A percentile compares a stretch with the other conserved stretches of the same genome.
These are phyloP conservation scores for Ophonus ardosiacus DNA, from an alignment of 2,888 invertebrate genomes.

Conservation along the genomic window DNA sequence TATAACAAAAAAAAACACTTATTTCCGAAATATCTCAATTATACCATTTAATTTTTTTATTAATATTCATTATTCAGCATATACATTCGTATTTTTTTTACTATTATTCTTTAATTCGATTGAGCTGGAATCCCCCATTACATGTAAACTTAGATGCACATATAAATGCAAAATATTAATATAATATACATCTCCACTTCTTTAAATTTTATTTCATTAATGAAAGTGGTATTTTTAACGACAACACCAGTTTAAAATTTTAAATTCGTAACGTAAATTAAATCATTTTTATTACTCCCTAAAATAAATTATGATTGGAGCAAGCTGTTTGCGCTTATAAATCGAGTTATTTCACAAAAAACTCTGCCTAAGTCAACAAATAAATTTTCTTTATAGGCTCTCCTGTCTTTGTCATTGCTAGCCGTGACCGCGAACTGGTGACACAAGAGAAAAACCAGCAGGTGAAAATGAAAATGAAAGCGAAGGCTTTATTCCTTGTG, in stretches of 20 bases:
- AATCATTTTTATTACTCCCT: neutral
- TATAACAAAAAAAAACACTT: no score
- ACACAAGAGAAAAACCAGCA: conserved; percentile 5
- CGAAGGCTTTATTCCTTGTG: neutral
- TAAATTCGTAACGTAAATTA: neutral
- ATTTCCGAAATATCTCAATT: no score
- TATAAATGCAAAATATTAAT: no score
- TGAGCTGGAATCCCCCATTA: no score
- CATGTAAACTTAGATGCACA: no score
- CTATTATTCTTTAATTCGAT: no score
- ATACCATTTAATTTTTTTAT: no score
- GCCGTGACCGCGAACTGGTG: neutral
- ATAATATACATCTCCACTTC: no score
- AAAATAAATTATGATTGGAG: neutral
- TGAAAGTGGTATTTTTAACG: no score
- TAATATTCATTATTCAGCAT: no score
- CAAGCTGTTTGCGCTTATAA: neutral
- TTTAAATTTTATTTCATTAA: no score
- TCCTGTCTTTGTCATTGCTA: conserved; percentile 16
- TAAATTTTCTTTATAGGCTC: conserved; percentile 31
- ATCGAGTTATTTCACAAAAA: conserved; percentile 19
- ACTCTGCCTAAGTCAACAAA: conserved; percentile 29
- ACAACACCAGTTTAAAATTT: neutral
- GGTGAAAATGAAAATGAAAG: conserved; percentile 24
- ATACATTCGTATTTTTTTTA: no score